phyloP scores from a whole-genome alignment of 2,113 vertebrate genomes.

The Chaetodon trifascialis region DNA sequence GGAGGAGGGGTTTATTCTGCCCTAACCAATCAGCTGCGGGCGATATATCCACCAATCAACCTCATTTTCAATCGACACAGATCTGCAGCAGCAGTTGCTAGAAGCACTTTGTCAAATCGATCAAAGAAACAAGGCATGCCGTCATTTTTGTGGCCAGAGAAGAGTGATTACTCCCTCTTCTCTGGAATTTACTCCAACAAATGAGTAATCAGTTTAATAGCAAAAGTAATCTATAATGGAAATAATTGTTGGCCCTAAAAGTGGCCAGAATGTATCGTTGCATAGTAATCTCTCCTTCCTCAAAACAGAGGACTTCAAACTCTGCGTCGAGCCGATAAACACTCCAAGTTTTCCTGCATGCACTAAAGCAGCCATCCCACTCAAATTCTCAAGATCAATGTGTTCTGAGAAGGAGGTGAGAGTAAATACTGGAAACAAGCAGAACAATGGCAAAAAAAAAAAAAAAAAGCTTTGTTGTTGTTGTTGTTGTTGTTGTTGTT shows the following conservation, averaged over 20 bases:
- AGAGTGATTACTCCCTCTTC: neutral
- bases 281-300: neutral
- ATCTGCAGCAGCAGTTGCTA: neutral
- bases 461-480: neutral
- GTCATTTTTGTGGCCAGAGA: neutral
- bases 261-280: neutral
- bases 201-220: neutral
- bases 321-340: neutral
- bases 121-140: neutral
- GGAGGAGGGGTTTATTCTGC: neutral
- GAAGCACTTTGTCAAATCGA: neutral
- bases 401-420: slow-evolving; percentile 50
- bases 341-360: neutral
- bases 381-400: slow-evolving; percentile 46
- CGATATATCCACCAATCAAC: neutral
- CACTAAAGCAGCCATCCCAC: slow-evolving; percentile 43
- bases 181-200: no score
- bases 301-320: neutral
- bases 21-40: neutral
- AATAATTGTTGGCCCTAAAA: neutral
- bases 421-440: slow-evolving; percentile 54
- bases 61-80: neutral
- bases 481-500: neutral
- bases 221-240: neutral
- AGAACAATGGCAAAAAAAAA: slow-evolving; percentile 26